These are phyloP conservation scores for Lordiphosa mommai DNA, from an alignment of 1,140 invertebrate genomes.

Conservation along the genomic window DNA sequence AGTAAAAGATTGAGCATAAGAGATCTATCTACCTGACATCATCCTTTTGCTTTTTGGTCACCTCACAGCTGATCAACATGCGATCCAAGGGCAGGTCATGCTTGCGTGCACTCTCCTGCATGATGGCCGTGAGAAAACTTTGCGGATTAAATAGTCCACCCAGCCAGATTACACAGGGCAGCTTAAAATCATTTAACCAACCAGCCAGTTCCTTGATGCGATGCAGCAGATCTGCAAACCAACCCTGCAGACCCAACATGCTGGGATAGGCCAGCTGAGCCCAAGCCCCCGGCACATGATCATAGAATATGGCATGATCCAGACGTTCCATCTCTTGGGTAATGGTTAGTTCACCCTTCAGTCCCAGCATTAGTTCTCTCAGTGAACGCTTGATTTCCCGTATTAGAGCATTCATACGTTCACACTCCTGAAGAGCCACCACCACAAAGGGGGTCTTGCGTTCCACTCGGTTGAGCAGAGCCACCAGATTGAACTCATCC, in stretches of 20 bases:
- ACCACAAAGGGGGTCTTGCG: slow-evolving; percentile 95
- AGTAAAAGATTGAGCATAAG: background rate
- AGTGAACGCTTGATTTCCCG: slow-evolving; percentile 90
- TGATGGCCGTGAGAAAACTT: slow-evolving; percentile 97
- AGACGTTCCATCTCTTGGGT: slow-evolving; percentile 95
- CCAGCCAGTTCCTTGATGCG: slow-evolving; percentile 90
- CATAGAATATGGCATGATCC: slow-evolving; percentile 91
- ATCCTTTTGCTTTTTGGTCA: slow-evolving; percentile 94
- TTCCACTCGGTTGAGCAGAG: slow-evolving; percentile 92
- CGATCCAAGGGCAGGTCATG: slow-evolving; percentile 97
- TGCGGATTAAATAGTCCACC: slow-evolving; percentile 98
- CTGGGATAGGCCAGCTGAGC: slow-evolving; percentile 93
- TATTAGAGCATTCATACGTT: slow-evolving; percentile 95
- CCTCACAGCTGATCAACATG: slow-evolving; percentile 97
- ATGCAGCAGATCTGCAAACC: slow-evolving; percentile 93
- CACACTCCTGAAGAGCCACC: slow-evolving; percentile 97
- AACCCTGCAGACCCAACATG: slow-evolving; percentile 88
- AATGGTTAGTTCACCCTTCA: slow-evolving; percentile 97
- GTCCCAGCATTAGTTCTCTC: slow-evolving; percentile 91
- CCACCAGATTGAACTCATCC: slow-evolving; percentile 93
- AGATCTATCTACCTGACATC: slow-evolving; percentile 85
- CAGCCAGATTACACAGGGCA: slow-evolving; percentile 94
- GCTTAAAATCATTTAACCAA: slow-evolving; percentile 89
- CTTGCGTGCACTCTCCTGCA: slow-evolving; percentile 97
- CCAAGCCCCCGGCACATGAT: slow-evolving; percentile 92